Conservation (phyloP, 1,140 invertebrate genomes). For the Aleiodes sp. region DNA sequence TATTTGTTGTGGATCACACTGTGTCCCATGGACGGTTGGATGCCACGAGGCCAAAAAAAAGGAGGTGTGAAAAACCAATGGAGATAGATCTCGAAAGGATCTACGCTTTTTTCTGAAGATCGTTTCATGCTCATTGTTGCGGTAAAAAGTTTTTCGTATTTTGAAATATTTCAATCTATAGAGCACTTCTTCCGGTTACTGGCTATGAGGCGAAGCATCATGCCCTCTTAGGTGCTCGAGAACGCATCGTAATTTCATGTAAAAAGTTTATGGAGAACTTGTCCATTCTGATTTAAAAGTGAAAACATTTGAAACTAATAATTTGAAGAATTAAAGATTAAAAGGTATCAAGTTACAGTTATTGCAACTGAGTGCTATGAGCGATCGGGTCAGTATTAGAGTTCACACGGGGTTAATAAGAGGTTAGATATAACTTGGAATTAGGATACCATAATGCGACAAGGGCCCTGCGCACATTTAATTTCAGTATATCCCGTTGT, state of each 20-base stretch:
- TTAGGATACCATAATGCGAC: conserved; percentile 53
- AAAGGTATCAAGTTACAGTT: conserved; percentile 40
- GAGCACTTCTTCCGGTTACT: conserved; percentile 39
- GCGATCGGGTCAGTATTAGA: conserved; percentile 20
- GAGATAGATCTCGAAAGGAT: conserved; percentile 34
- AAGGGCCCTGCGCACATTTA: conserved; percentile 57
- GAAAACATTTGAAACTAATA: neutral
- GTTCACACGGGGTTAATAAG: conserved; percentile 65
- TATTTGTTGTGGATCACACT: conserved; percentile 57
- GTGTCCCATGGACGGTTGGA: conserved; percentile 41
- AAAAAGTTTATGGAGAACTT: neutral
- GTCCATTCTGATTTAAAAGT: neutral
- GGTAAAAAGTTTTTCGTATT: conserved; percentile 61
- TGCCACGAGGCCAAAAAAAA: conserved; percentile 42
- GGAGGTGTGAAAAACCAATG: conserved; percentile 57
- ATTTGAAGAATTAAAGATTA: neutral
- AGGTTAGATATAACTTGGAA: conserved; percentile 66
- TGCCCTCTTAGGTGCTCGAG: conserved; percentile 55
- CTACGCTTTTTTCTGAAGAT: conserved; percentile 61
- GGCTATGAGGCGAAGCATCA: conserved; percentile 38
- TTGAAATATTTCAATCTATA: conserved; percentile 29
- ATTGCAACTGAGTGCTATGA: conserved; percentile 8
- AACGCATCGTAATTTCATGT: conserved; percentile 31
- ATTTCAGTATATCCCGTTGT: conserved; percentile 60
- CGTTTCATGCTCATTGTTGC: conserved; percentile 57